Conservation (phyloP, 1,140 invertebrate species). For the Drosophila guanche region DNA sequence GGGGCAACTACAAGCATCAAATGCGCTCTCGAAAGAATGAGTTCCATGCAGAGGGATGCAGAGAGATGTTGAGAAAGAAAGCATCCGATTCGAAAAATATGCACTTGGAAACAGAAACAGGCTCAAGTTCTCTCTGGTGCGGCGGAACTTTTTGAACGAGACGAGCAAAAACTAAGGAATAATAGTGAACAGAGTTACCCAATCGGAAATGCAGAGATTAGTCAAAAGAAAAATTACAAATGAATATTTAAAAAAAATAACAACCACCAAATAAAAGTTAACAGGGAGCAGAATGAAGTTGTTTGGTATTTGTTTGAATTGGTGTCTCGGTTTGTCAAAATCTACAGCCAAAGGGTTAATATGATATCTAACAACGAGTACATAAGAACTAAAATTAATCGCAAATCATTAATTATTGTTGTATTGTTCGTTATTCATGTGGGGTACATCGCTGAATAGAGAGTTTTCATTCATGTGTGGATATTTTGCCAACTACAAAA, state of each 20-base stretch:
- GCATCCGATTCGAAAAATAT: constrained; percentile 25
- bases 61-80: constrained; percentile 23
- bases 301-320: constrained; percentile 45
- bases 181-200: constrained; percentile 60
- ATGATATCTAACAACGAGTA: constrained; percentile 59
- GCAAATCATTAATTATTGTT: constrained; percentile 55
- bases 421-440: constrained; percentile 60
- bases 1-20: constrained; percentile 66
- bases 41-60: constrained; percentile 36
- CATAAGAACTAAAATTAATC: constrained; percentile 66
- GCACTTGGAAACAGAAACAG: constrained; percentile 28
- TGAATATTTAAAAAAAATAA: constrained; percentile 43
- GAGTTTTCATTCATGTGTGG: constrained; percentile 34
- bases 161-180: constrained; percentile 40
- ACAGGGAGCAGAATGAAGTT: constrained; percentile 56
- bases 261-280: constrained; percentile 71
- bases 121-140: constrained; percentile 35
- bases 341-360: constrained; percentile 83
- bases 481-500: constrained; percentile 74
- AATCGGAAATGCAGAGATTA: constrained; percentile 72
- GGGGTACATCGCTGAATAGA: constrained; percentile 3
- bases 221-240: constrained; percentile 50
- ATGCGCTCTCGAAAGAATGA: constrained; percentile 38
- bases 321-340: constrained; percentile 70
- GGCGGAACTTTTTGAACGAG: constrained; percentile 38